These are phyloP conservation scores for Cardiocondyla obscurior DNA, from an alignment of 1,140 invertebrate species.

Conservation along the genomic window DNA sequence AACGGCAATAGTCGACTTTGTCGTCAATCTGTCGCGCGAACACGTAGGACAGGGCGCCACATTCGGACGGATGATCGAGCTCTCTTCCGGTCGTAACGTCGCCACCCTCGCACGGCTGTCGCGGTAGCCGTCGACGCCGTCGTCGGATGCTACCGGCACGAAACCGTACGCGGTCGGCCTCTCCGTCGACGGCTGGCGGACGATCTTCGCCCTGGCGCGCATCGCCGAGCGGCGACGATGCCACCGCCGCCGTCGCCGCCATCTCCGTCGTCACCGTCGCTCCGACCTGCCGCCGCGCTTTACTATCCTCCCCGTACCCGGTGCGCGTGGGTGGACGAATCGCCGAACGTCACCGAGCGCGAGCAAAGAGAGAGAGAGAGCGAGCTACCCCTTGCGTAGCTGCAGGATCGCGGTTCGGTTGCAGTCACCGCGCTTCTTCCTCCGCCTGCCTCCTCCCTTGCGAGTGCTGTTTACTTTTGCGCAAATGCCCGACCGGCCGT, in stretches of 20 bases:
- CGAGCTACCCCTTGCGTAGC: background rate
- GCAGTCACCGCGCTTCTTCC: constrained; percentile 4
- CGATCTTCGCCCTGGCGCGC: constrained; percentile 64
- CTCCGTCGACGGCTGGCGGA: constrained; percentile 7
- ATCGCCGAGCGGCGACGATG: constrained; percentile 7
- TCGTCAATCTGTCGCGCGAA: constrained; percentile 84
- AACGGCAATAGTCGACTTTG: constrained; percentile 82
- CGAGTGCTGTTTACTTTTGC: constrained; percentile 1
- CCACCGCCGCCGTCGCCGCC: background rate
- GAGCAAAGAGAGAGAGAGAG: background rate
- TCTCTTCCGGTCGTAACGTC: background rate
- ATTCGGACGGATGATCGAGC: constrained; percentile 82
- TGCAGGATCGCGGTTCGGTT: constrained; percentile 3
- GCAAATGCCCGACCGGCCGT: background rate
- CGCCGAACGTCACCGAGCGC: background rate
- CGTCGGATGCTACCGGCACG: background rate
- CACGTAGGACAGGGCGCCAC: constrained; percentile 83
- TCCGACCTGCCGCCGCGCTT: background rate
- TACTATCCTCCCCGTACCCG: constrained; percentile 4
- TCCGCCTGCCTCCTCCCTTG: background rate
- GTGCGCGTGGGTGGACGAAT: background rate
- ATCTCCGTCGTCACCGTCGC: background rate
- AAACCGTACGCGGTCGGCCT: constrained; percentile 29
- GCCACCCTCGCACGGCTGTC: background rate
- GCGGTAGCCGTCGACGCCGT: constrained; percentile 14